Base-by-base conservation (phyloP, 2,113 vertebrate genomes). In the Vidua macroura region DNA sequence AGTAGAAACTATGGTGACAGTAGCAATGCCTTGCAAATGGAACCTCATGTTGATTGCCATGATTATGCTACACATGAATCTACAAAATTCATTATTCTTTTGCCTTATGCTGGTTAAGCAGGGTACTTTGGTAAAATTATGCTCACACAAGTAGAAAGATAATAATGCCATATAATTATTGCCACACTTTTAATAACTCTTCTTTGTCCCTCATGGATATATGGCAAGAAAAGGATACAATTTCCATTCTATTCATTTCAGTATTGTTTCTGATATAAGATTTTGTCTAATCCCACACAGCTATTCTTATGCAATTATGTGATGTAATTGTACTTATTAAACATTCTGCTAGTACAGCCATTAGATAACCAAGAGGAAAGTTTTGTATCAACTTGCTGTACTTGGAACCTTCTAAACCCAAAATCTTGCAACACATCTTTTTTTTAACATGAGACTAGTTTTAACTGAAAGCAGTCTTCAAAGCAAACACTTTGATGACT, bases 241-340 rank as follows among this genome's bases (percentile, higher is more conserved):
- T 87, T 95, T 86, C 43, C 28, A 49, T 87, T 74, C 35, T 60
- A 33, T 73, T 82, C 23, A n/a, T 92, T 82, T 79, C 43, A 69
- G 28, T 43, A 66, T 82, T 88, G 23, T 85, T 91, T 83, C 68
- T 70, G n/a, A 76, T 88, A 78, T 15, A 77, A 88, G 12, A 90
- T 90, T 88, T 82, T 91, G 21, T 79, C 48, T 56, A 90, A 93
- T 74, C 62, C 46, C 87, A 86, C 60, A 55, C 30, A 81, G 15
- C 16, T 74, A 51, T 81, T 95, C 72, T 93, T 68, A 81, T 69
- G 48, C 28, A 90, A 80, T 85, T 84, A 70, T 70, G 75, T 95
- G 60, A 41, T 18, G 9, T 69, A 46, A 82, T 77, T 91, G 28
- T 43, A 72, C 60, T 43, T 82, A 48, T 73, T 81, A 86, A 95